Conservation (phyloP, 2,113 vertebrate genomes). For the Uria lomvia region DNA sequence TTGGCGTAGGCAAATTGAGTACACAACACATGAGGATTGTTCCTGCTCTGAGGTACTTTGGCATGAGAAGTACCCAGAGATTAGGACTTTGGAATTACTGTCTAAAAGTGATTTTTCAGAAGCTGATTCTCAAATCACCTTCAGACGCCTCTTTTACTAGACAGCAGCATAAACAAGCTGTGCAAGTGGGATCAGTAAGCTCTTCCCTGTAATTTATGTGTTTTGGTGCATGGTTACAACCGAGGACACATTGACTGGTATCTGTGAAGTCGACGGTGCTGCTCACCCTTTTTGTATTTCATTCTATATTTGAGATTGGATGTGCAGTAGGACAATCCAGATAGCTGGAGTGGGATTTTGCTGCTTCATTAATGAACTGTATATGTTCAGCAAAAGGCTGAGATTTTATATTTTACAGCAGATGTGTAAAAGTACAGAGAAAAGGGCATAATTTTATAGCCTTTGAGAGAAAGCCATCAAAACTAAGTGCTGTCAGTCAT, state of each 20-base stretch:
- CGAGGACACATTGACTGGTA: neutral
- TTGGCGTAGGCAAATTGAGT: neutral
- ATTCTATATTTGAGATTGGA: neutral
- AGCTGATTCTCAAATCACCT: neutral
- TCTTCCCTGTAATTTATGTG: neutral
- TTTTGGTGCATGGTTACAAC: neutral
- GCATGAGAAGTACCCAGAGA: neutral
- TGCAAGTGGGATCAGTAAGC: neutral
- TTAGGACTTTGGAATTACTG: neutral
- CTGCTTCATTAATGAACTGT: neutral
- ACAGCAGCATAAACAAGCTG: neutral
- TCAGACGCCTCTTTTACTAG: neutral
- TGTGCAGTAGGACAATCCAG: neutral
- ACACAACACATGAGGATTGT: neutral
- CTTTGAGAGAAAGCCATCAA: neutral
- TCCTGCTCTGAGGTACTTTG: neutral
- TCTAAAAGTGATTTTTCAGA: neutral
- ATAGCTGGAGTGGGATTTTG: neutral
- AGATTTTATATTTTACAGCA: neutral
- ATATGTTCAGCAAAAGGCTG: neutral
- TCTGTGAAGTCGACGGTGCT: neutral
- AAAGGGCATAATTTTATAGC: neutral
- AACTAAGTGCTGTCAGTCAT: neutral
- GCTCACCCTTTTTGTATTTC: neutral
- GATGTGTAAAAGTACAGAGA: neutral